Percentiles rank a stretch among this genome's conserved stretches.
phyloP scores from a whole-genome alignment of 1,140 invertebrate genomes.

The Drosophila baimaii region DNA sequence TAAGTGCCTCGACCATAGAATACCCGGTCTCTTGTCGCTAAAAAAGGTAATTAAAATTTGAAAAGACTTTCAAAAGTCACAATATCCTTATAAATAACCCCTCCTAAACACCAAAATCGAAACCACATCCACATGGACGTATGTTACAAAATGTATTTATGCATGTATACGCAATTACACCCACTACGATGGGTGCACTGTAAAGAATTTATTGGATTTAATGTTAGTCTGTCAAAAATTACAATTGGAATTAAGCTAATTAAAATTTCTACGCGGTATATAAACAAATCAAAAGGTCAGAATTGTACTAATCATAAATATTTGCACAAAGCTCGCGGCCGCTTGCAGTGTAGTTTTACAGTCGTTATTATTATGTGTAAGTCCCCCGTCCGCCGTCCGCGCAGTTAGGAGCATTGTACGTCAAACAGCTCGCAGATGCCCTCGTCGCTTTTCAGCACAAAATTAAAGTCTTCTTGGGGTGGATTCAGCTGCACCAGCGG shows the following conservation, averaged over 20 bases:
- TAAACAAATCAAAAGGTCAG: slow-evolving; percentile 83
- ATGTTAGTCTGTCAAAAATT: slow-evolving; percentile 57
- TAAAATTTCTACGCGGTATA: slow-evolving; percentile 66
- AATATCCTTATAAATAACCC: background rate
- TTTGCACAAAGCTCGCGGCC: slow-evolving; percentile 80
- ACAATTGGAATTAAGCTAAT: slow-evolving; percentile 71
- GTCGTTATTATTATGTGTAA: slow-evolving; percentile 20
- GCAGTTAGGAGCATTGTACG: slow-evolving; percentile 67
- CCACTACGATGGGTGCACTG: slow-evolving; percentile 14
- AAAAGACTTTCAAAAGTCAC: background rate
- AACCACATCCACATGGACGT: too few relatives aligned
- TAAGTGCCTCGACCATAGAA: too few relatives aligned
- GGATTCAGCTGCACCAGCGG: slow-evolving; percentile 79
- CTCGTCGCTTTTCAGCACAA: slow-evolving; percentile 76
- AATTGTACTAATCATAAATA: slow-evolving; percentile 78
- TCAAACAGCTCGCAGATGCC: slow-evolving; percentile 83
- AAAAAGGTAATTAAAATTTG: too few relatives aligned
- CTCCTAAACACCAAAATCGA: background rate
- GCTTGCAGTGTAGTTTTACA: slow-evolving; percentile 48
- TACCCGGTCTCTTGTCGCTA: too few relatives aligned
- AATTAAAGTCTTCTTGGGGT: slow-evolving; percentile 79
- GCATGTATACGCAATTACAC: slow-evolving; percentile 19
- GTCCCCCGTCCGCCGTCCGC: slow-evolving; percentile 6
- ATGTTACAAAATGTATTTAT: slow-evolving; percentile 5
- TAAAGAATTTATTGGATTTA: slow-evolving; percentile 59